Conservation (phyloP, 2,113 vertebrate species). For the Ceyx cyanopectus region DNA sequence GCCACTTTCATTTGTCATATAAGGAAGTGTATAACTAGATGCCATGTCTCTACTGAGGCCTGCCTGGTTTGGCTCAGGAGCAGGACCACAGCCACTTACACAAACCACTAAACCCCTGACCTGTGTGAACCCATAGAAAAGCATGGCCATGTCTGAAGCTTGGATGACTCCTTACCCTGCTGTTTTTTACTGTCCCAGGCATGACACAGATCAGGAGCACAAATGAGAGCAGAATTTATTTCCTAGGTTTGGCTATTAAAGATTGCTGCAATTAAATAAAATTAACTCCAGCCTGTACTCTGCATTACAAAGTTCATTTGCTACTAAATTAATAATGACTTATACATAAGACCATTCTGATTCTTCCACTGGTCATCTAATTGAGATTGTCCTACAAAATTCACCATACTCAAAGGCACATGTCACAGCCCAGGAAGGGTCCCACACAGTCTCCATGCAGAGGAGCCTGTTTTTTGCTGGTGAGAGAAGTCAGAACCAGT, state of each 20-base stretch:
- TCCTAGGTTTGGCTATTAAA: background rate
- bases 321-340: background rate
- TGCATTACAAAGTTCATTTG: background rate
- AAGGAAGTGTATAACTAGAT: conserved; percentile 23
- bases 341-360: background rate
- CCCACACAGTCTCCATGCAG: fast-evolving
- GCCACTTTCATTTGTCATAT: background rate
- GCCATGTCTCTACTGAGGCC: background rate
- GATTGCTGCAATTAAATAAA: background rate
- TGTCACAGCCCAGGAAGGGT: background rate
- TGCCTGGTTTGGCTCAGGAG: conserved; percentile 32
- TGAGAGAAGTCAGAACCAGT: background rate
- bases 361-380: background rate
- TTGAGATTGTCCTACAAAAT: background rate
- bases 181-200: background rate
- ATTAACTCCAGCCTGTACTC: background rate
- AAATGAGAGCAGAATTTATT: background rate
- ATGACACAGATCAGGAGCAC: fast-evolving
- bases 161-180: background rate
- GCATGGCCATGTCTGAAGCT: background rate
- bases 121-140: background rate
- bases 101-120: conserved; percentile 33
- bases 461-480: fast-evolving
- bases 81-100: conserved; percentile 21
- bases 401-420: background rate